Percentiles rank a stretch among this genome's conserved stretches.
These are phyloP conservation scores for Apoda limacodes DNA, from an alignment of 2,888 invertebrate species.

Conservation along the genomic window DNA sequence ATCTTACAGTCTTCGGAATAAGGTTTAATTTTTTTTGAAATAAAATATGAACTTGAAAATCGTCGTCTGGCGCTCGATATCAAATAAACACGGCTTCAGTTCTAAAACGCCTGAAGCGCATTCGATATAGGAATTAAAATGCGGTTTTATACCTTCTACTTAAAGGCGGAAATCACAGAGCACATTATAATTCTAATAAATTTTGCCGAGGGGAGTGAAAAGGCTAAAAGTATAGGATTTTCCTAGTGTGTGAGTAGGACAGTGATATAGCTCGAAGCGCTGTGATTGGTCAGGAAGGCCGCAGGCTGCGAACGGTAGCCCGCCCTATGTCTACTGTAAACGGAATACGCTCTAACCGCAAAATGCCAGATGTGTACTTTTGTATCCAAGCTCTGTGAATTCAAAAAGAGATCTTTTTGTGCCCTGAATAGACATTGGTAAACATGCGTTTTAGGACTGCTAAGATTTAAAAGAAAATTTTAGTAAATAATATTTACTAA, in stretches of 20 bases:
- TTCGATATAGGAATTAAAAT: constrained; percentile 24
- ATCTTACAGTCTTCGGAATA: constrained; percentile 43
- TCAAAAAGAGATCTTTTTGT: too few relatives aligned
- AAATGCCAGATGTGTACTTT: constrained; percentile 34
- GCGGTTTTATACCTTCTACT: constrained; percentile 26
- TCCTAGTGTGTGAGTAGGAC: constrained; percentile 35
- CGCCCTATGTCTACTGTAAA: constrained; percentile 70
- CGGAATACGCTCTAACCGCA: constrained; percentile 42
- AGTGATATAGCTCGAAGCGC: constrained; percentile 64
- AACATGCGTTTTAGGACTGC: too few relatives aligned
- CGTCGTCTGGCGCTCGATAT: constrained; percentile 70
- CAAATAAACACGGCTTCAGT: constrained; percentile 56
- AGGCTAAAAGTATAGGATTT: constrained; percentile 41
- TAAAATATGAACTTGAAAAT: constrained; percentile 69
- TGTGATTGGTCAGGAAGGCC: constrained; percentile 72
- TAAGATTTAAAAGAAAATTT: too few relatives aligned
- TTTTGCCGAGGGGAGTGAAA: constrained; percentile 63
- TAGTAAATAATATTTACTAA: too few relatives aligned
- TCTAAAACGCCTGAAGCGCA: constrained; percentile 46
- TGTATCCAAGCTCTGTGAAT: too few relatives aligned
- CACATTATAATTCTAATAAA: constrained; percentile 45
- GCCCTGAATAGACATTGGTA: background rate
- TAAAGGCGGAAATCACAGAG: constrained; percentile 34
- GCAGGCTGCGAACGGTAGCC: constrained; percentile 71
- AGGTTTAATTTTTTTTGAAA: constrained; percentile 52